These are phyloP conservation scores for Uropsilus gracilis DNA, from an alignment of 2,113 vertebrate genomes.

Conservation along the genomic window DNA sequence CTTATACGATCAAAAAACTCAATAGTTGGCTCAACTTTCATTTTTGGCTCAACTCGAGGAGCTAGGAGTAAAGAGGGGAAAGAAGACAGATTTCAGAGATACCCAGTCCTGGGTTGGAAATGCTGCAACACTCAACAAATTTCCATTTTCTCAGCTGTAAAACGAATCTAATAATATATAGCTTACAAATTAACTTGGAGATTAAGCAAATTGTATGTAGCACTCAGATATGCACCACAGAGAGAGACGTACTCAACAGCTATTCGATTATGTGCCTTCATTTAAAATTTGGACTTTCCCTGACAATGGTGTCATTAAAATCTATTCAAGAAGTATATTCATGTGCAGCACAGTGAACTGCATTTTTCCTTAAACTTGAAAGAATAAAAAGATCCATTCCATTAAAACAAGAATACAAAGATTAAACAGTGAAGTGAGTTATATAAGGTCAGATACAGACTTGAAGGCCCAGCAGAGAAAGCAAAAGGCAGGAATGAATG, in stretches of 20 bases:
- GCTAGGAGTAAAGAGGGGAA: background rate
- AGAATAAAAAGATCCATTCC: background rate
- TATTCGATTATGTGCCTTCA: background rate
- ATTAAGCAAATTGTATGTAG: background rate
- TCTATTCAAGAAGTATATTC: background rate
- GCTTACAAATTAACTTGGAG: background rate
- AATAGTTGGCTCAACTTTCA: background rate
- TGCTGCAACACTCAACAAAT: background rate
- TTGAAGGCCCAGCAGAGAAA: background rate
- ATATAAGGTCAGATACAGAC: background rate
- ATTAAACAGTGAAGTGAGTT: background rate
- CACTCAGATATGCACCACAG: background rate
- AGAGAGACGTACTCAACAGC: background rate
- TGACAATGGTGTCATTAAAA: conserved; percentile 10
- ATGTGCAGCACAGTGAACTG: background rate
- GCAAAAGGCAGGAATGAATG: background rate
- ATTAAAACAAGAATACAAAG: background rate
- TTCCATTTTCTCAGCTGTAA: background rate
- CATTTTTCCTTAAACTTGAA: conserved; percentile 2
- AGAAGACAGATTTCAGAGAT: background rate
- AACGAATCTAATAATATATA: background rate
- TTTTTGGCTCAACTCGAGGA: background rate
- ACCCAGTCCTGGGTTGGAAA: background rate
- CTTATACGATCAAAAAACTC: background rate
- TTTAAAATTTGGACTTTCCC: background rate